phyloP scores from a whole-genome alignment of 2,888 invertebrate genomes.

The Lysandra coridon region DNA sequence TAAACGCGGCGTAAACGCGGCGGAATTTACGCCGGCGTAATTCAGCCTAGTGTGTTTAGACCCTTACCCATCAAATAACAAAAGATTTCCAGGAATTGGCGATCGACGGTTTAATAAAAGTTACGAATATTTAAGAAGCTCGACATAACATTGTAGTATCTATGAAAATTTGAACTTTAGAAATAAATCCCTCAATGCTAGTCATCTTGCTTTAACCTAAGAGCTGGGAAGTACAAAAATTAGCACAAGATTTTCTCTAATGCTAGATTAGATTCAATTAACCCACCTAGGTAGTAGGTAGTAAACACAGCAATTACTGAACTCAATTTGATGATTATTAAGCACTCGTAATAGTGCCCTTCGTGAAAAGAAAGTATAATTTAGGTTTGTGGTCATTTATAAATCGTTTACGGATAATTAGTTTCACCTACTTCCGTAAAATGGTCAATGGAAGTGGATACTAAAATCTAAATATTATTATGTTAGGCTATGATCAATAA shows the following conservation, averaged over 20 bases:
- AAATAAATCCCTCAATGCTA: too few relatives aligned
- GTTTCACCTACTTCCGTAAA: neutral
- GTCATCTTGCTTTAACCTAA: too few relatives aligned
- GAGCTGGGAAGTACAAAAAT: neutral
- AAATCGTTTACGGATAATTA: neutral
- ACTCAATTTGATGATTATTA: constrained; percentile 9
- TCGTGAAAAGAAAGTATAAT: neutral
- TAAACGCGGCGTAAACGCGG: too few relatives aligned
- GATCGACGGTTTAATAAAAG: too few relatives aligned
- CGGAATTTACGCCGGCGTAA: too few relatives aligned
- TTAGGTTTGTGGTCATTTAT: constrained; percentile 2
- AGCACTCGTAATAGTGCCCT: neutral
- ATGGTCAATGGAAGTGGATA: neutral
- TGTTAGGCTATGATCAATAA: too few relatives aligned
- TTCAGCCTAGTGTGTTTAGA: too few relatives aligned
- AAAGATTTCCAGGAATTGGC: too few relatives aligned
- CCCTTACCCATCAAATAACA: too few relatives aligned
- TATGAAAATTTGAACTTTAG: too few relatives aligned
- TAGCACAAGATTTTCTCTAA: neutral
- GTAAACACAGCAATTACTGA: constrained; percentile 9
- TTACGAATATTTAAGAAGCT: too few relatives aligned
- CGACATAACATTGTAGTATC: too few relatives aligned
- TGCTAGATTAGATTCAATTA: neutral
- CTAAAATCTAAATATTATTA: neutral
- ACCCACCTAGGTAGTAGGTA: neutral